Base-by-base conservation (phyloP, 92 coral and sea anemone genomes). In the Phymanthus crucifer region DNA sequence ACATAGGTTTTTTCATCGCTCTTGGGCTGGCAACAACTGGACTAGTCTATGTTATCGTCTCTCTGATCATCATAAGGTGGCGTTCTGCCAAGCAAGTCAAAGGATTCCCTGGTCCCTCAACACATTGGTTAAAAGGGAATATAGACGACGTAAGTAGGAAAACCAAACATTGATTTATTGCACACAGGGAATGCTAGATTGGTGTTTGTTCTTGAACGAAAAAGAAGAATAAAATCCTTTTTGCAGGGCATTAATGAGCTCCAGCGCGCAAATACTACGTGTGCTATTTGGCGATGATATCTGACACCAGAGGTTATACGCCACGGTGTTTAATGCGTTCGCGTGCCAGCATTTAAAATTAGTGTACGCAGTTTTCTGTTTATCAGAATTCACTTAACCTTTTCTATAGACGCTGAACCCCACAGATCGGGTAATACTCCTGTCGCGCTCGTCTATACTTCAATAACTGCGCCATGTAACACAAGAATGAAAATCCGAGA, bases 51-150 rank as follows among this genome's bases (percentile, higher is more conserved):
- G 40, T 82, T 40, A 34, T 82, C 80, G 57, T 48, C 66, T 58
- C 86, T 46, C 45, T 74, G 43, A 58, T 73, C 72, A 27, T 78
- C 36, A 82, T 74, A 68, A 73, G 71, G 73, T 61, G 72, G 72
- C 79, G 86, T 14, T 74, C 92, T 13, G 67, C 80, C 85, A 77
- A 64, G 29, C 82, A 71, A 83, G 93, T 89, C 32, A 82, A 75
- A 64, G 82, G 68, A 70, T 89, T 89, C 79, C 81, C 77, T 69
- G 93, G 93, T 26, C 93, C 93, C n/a, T 73, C 73, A 10, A 52
- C 87, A 40, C 93, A 89, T 69, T 86, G 90, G 90, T n/a, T 89
- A 73, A 89, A 83, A 71, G 93, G 93, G 40, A 88, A 89, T 76
- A 66, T 86, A 1, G 75, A 82, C n/a, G 85, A 89, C 79, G 93